Evolutionary conservation across 2,888 invertebrate species (phyloP).

Genomic region (Cetonia aurata): DNA sequence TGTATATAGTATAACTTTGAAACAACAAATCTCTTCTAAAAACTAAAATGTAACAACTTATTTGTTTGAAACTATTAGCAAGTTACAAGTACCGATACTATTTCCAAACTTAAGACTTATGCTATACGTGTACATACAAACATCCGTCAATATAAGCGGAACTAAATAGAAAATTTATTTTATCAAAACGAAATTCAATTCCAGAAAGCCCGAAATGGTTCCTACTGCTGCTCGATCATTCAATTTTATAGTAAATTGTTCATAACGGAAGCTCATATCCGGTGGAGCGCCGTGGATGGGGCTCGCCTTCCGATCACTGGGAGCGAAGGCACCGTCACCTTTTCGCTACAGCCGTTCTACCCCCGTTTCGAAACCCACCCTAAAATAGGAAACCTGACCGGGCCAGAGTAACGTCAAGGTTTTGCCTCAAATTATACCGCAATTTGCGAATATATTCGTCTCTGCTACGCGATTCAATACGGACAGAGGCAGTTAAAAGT

Average conservation of each 20-base stretch:
- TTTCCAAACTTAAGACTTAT: no score
- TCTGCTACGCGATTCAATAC: slow-evolving; percentile 1
- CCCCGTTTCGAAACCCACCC: slow-evolving; percentile 15
- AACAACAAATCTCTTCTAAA: no score
- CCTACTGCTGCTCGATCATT: slow-evolving; percentile 62
- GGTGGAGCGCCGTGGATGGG: slow-evolving; percentile 64
- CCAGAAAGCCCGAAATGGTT: slow-evolving; percentile 58
- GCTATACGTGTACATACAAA: no score
- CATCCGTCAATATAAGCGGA: slow-evolving; percentile 18
- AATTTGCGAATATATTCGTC: slow-evolving; percentile 53
- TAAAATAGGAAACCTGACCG: slow-evolving; percentile 32
- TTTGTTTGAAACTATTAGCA: no score
- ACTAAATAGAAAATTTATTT: slow-evolving; percentile 48
- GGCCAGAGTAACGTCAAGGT: slow-evolving; percentile 27
- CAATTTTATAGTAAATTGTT: slow-evolving; percentile 76
- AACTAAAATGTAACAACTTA: no score
- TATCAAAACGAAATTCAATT: slow-evolving; percentile 57
- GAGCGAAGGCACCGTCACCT: slow-evolving; percentile 21
- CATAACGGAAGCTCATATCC: slow-evolving; percentile 91
- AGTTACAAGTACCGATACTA: no score
- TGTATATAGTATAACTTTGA: no score
- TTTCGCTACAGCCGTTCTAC: slow-evolving; percentile 28
- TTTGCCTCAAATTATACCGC: slow-evolving; percentile 55
- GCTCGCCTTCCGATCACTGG: slow-evolving; percentile 31
- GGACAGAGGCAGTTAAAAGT: slow-evolving; percentile 6